Evolutionary conservation across 2,797 vertebrate species (phyloP).

Genomic region (Neomorphus geoffroyi): DNA sequence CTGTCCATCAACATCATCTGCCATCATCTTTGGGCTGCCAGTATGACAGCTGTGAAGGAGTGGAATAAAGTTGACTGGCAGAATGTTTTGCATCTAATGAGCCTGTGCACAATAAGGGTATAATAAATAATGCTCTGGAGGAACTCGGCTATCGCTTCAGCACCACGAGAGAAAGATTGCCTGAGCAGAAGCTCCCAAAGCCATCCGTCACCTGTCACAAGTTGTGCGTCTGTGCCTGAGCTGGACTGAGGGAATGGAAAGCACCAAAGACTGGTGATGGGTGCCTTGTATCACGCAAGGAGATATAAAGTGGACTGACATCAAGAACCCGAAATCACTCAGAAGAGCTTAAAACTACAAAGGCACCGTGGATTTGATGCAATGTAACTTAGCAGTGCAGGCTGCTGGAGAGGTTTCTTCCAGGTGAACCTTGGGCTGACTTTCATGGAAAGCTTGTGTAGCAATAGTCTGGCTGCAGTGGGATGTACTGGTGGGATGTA

Average conservation of each 20-base stretch:
- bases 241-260: not conserved
- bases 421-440: not conserved
- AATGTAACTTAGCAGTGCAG: accelerated
- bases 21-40: slow-evolving; percentile 23
- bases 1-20: slow-evolving; percentile 57
- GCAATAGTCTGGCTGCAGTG: not conserved
- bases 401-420: not conserved
- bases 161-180: slow-evolving; percentile 52
- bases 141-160: slow-evolving; percentile 29
- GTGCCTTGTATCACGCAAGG: not conserved
- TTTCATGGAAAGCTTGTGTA: not conserved
- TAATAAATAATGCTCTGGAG: slow-evolving; percentile 47
- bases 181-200: slow-evolving; percentile 41
- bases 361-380: accelerated
- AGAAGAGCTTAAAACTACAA: not conserved
- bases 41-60: slow-evolving; percentile 63
- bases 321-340: not conserved
- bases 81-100: slow-evolving; percentile 67
- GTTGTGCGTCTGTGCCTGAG: not conserved
- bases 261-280: not conserved
- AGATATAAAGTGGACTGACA: slow-evolving; percentile 9
- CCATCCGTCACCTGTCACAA: slow-evolving; percentile 72
- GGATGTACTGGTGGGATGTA: too few relatives aligned
- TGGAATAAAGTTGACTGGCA: slow-evolving; percentile 64
- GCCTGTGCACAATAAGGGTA: slow-evolving; percentile 39